Base-by-base conservation (phyloP, 2,113 vertebrate genomes). In the Abramis brama region DNA sequence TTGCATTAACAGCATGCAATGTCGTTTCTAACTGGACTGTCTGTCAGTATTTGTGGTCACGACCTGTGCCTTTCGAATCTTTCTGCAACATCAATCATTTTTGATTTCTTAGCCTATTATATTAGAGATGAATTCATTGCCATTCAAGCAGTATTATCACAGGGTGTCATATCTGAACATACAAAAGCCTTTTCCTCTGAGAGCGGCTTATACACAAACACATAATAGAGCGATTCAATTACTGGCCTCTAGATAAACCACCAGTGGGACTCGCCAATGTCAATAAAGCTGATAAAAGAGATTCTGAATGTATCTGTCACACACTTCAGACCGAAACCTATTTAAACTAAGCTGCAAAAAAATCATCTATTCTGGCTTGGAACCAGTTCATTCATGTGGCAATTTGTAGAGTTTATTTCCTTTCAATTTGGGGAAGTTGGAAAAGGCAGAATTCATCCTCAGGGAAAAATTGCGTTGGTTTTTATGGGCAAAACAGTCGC, bases 401-500 rank as follows among this genome's bases (percentile, higher is more conserved):
- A 79, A 78, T 78, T 82, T 82, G 52, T 47, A 60, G 70, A 45
- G 45, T 82, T 85, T 73, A 85, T 79, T 83, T 74, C 43, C 27
- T 85, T 77, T 86, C 87, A 79, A 74, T 86, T 74, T 83, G 64
- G 33, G 71, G 8, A 39, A 60, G 71, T 27, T 5, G 21, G 70
- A 81, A 83, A 79, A 55, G 59, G 36, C 25, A 62, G 50, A 68
- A 70, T 55, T 74, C 64, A 19, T 33, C 74, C 66, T 83, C 60
- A 45, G 84, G 84, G 71, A 33, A 39, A 27, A 64, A 73, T 45
- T 52, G 19, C 27, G 6, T 55, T 73, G n/a, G 5, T 75, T 74
- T 85, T 86, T 86, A 68, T 64, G 86, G 17, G 87, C 66, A 71
- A 80, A 78, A 77, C 57, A 79, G 45, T 70, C 36, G 2, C 79